Conservation (phyloP, 2,797 vertebrate species). For the Chromis chromis region DNA sequence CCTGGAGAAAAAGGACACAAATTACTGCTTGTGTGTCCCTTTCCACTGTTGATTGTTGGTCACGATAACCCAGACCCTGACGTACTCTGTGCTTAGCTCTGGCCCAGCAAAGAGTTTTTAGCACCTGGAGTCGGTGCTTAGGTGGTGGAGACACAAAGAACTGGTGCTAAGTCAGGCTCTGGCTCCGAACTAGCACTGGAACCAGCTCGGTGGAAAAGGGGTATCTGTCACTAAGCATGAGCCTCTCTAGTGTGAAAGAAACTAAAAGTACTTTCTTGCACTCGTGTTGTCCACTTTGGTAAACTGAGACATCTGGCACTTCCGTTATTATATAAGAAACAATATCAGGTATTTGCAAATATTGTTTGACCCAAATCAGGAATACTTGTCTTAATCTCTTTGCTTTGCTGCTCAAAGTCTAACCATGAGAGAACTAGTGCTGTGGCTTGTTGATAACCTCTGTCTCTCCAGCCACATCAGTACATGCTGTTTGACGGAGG, state of each 20-base stretch:
- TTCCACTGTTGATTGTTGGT: too few relatives aligned
- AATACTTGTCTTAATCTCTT: not conserved
- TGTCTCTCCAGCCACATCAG: constrained; percentile 50
- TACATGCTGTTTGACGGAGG: constrained; percentile 67
- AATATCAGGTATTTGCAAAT: constrained; percentile 48
- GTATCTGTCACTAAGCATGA: not conserved
- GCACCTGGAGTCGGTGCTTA: too few relatives aligned
- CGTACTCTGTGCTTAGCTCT: too few relatives aligned
- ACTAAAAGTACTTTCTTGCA: not conserved
- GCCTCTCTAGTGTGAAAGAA: not conserved
- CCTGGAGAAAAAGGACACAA: too few relatives aligned
- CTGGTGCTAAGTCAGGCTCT: too few relatives aligned
- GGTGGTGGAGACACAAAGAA: too few relatives aligned
- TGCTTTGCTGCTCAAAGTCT: constrained; percentile 34
- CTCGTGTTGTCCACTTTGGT: constrained; percentile 3
- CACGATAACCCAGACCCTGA: too few relatives aligned
- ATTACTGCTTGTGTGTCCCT: too few relatives aligned
- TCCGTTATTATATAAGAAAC: not conserved
- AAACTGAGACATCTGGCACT: constrained; percentile 32
- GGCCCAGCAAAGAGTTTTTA: too few relatives aligned
- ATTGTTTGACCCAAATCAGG: constrained; percentile 42
- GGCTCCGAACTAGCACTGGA: too few relatives aligned
- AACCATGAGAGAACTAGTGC: constrained; percentile 37
- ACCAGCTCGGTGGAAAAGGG: too few relatives aligned
- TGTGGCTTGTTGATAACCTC: constrained; percentile 55